Evolutionary conservation across 2,113 vertebrate genomes (phyloP), one percentile per base, ranked within the genome.

Genomic region (Xyrauchen texanus): DNA sequence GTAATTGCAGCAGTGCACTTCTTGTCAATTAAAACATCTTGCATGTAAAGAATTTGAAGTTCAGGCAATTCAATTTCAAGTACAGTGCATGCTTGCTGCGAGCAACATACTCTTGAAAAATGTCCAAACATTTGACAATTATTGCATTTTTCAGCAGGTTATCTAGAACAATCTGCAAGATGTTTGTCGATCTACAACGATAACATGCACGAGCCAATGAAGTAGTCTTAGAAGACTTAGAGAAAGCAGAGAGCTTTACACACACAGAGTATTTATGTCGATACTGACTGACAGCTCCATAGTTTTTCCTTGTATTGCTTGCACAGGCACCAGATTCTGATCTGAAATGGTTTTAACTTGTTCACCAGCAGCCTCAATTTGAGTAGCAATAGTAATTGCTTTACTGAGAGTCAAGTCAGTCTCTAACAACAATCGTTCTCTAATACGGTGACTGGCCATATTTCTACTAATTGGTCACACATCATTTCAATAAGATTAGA

Each of bases 331-430:
- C 46, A 2, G 2, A 13, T 4, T 44, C 8, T 8, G 21, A 7
- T 60, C 10, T n/a, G 12, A 45, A 13, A 72, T 60, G 0, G n/a
- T n/a, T 55, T 58, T 58, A 4, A 34, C 52, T 45, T 45, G 68
- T 44, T 60, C 42, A 4, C 9, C 42, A 60, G 42, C 21, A 44
- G 34, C 12, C 13, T 72, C 69, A 0, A 16, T 60, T 58, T 67
- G 65, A 1, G 65, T 67, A 45, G 65, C 65, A 45, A 60, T 7
- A 45, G 55, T 67, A 11, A 72, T 44, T 6, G 69, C 69, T 9
- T 72, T 72, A 7, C 7, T n/a, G 5, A 72, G 51, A 12, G 12
- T 71, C 44, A 72, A 55, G 3, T 72, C 69, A 44, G 69, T 72
- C 21, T 72, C 69, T 8, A 57, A n/a, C 8, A 72, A 13, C 11